Conservation (phyloP, 2,797 vertebrate genomes). For the Cottoperca gobio region DNA sequence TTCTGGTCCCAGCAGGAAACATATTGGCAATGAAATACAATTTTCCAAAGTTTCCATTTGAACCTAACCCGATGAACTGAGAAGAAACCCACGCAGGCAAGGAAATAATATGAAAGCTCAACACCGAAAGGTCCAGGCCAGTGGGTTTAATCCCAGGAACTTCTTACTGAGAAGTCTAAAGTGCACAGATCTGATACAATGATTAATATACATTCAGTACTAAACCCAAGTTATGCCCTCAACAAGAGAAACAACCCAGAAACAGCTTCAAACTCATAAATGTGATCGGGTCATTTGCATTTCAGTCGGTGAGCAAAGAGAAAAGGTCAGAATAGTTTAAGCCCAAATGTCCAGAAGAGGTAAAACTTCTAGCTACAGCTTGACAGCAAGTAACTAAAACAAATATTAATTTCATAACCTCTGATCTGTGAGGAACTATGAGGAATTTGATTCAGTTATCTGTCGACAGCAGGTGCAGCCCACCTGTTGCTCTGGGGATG, state of each 20-base stretch:
- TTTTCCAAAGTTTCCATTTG: neutral
- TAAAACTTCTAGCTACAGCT: neutral
- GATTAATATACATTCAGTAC: too few species aligned
- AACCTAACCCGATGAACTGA: neutral
- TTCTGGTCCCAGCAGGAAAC: neutral
- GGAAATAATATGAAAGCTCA: neutral
- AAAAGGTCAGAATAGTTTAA: neutral
- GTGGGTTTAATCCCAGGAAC: neutral
- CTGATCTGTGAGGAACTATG: too few species aligned
- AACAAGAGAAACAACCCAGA: neutral
- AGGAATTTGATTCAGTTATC: slow-evolving; percentile 8
- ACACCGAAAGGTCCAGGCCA: neutral
- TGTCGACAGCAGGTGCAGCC: slow-evolving; percentile 2
- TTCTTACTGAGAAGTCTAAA: neutral
- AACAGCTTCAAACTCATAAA: neutral
- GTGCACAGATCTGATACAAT: too few species aligned
- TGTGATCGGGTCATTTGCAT: neutral
- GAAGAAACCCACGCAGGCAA: neutral
- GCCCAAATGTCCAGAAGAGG: neutral
- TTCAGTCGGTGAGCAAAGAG: too few species aligned
- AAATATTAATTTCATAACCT: neutral
- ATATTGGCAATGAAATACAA: neutral
- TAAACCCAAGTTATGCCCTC: neutral
- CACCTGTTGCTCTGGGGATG: neutral
- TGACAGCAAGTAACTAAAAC: neutral